Evolutionary conservation across 2,888 invertebrate species (phyloP).

Genomic region (Stenodema calcarata): DNA sequence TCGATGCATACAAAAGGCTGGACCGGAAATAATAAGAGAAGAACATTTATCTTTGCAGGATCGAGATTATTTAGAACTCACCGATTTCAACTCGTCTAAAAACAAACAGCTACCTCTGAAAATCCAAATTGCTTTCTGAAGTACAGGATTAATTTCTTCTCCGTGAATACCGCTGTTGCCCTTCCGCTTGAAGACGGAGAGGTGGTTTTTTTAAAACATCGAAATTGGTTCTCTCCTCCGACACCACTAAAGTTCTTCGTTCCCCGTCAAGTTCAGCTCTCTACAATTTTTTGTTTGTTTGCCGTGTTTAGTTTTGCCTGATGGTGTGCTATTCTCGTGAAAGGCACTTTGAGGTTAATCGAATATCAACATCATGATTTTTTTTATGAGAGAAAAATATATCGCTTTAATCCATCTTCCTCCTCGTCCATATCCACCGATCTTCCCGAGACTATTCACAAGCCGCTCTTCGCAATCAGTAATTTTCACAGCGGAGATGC

Average conservation of each 20-base stretch:
- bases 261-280: neutral
- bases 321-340: neutral
- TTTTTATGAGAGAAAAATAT: neutral
- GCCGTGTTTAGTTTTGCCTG: neutral
- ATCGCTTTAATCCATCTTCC: neutral
- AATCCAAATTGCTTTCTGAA: conserved; percentile 13
- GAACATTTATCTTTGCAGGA: neutral
- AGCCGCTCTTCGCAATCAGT: neutral
- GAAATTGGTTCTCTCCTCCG: neutral
- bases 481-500: neutral
- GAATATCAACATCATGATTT: neutral
- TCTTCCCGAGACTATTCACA: no score
- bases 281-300: neutral
- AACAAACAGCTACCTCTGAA: neutral
- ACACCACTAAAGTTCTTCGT: neutral
- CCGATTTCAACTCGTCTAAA: neutral
- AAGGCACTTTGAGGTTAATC: neutral
- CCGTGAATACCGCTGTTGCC: neutral
- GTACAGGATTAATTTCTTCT: conserved; percentile 3
- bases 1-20: neutral
- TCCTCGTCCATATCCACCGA: no score
- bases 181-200: neutral
- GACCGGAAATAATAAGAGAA: neutral
- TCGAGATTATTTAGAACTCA: neutral
- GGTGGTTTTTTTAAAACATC: neutral